phyloP scores from a whole-genome alignment of 2,888 invertebrate species.

The Macrophya alboannulata region DNA sequence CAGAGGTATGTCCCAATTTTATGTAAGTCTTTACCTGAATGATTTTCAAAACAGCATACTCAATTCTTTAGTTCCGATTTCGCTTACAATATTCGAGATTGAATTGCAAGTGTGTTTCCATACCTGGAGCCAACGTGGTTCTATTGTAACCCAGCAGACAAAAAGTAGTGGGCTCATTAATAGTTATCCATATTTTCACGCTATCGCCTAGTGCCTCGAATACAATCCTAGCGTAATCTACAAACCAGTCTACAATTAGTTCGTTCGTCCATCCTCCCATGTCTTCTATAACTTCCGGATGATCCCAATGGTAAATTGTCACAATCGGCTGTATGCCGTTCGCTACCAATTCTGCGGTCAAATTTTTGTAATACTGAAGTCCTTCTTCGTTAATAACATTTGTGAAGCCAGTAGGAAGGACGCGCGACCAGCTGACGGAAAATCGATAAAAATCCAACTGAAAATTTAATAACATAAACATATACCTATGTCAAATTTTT shows the following conservation, averaged over 20 bases:
- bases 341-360: conserved; percentile 11
- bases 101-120: background rate
- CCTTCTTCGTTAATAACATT: conserved; percentile 24
- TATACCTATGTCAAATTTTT: background rate
- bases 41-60: background rate
- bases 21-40: background rate
- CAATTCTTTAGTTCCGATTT: background rate
- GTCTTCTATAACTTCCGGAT: conserved; percentile 17
- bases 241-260: conserved; percentile 30
- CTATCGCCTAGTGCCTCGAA: conserved; percentile 53
- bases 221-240: conserved; percentile 4
- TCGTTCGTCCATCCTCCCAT: conserved; percentile 31
- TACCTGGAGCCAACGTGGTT: conserved; percentile 71
- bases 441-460: conserved; percentile 30
- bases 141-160: background rate
- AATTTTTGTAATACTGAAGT: conserved; percentile 26
- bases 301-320: conserved; percentile 30
- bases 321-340: conserved; percentile 20
- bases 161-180: background rate
- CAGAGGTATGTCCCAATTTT: background rate
- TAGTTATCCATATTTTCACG: conserved; percentile 1
- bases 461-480: conserved; percentile 46
- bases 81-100: background rate
- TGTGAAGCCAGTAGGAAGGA: conserved; percentile 20
- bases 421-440: conserved; percentile 23